phyloP scores from a whole-genome alignment of 2,113 vertebrate genomes.

The Hucho hucho region DNA sequence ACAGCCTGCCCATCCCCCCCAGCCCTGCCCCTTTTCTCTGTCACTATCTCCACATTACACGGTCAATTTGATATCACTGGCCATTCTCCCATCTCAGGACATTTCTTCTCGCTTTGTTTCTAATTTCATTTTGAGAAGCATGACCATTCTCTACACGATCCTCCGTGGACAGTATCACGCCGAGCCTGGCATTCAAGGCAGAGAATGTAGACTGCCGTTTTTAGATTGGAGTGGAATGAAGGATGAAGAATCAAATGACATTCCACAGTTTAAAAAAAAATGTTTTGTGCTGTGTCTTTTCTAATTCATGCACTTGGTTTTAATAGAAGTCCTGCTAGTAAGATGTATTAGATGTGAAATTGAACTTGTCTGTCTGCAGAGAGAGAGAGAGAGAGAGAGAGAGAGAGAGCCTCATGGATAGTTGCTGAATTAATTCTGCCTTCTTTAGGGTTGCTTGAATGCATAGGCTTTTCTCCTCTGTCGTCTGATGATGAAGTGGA shows the following conservation, averaged over 20 bases:
- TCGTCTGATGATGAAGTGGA: background rate
- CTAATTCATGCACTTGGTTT: constrained; percentile 43
- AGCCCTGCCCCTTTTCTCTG: background rate
- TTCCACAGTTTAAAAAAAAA: background rate
- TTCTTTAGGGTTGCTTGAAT: background rate
- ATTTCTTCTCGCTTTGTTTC: constrained; percentile 29
- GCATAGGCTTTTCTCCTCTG: background rate
- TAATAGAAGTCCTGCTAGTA: constrained; percentile 30
- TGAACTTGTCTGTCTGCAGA: constrained; percentile 39
- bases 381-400: constrained; percentile 3
- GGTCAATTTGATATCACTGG: constrained; percentile 27
- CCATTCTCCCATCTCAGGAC: constrained; percentile 33
- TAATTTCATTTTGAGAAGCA: constrained; percentile 24
- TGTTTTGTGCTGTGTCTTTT: constrained; percentile 21
- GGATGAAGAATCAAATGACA: constrained; percentile 38
- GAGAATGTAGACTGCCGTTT: too few species aligned
- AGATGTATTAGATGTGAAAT: constrained; percentile 44
- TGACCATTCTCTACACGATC: constrained; percentile 23
- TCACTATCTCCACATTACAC: constrained; percentile 37
- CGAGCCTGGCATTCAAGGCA: too few species aligned
- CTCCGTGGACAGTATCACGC: background rate
- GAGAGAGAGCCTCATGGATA: constrained; percentile 17
- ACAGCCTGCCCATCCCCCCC: too few species aligned
- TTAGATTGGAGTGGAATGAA: constrained; percentile 8
- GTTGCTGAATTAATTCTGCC: too few species aligned